Evolutionary conservation across 1,140 invertebrate species (phyloP).

Genomic region (Helicoverpa zea): DNA sequence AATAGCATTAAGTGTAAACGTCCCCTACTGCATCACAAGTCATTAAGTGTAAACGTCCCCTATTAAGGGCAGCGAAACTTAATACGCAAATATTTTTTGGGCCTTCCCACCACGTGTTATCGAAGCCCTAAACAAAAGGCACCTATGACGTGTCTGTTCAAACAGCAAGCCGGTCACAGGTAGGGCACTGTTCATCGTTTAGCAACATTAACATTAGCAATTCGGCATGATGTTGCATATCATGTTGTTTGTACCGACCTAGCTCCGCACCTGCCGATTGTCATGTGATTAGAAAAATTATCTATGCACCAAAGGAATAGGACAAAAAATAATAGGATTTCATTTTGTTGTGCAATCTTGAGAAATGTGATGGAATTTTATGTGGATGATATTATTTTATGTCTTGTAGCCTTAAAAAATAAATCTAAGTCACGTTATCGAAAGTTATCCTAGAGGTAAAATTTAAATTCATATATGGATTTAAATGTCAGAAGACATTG

Average conservation of each 20-base stretch:
- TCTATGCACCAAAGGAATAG: too few relatives aligned
- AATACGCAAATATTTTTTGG: background rate
- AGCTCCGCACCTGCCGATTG: background rate
- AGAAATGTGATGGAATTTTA: background rate
- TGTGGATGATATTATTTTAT: background rate
- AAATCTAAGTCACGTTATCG: too few relatives aligned
- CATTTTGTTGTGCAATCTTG: conserved; percentile 15
- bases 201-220: background rate
- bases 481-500: too few relatives aligned
- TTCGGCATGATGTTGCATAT: conserved; percentile 13
- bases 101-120: background rate
- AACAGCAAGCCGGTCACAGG: background rate
- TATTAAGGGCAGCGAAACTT: background rate
- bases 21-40: too few relatives aligned
- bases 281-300: conserved; percentile 1
- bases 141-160: background rate
- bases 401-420: too few relatives aligned
- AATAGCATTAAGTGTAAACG: too few relatives aligned
- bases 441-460: too few relatives aligned
- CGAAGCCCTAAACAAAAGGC: conserved; percentile 18
- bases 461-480: too few relatives aligned
- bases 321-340: background rate
- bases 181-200: background rate
- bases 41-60: too few relatives aligned
- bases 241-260: background rate